These are phyloP conservation scores for Xiphophorus maculatus DNA, from an alignment of 2,113 vertebrate genomes.

Conservation along the genomic window DNA sequence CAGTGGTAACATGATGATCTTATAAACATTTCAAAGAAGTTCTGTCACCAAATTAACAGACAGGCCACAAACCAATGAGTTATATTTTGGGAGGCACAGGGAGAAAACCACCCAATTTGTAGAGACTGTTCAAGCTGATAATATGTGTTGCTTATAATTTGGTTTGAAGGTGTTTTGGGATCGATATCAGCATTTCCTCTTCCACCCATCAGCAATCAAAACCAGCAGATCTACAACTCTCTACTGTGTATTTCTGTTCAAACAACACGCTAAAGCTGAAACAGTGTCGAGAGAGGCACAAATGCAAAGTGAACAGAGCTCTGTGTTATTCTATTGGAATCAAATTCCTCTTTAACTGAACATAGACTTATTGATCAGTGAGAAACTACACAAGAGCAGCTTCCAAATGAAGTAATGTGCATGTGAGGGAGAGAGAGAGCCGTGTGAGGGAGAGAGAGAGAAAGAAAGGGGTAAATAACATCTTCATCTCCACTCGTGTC, in stretches of 20 bases:
- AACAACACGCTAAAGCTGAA: slow-evolving; percentile 45
- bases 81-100: slow-evolving; percentile 36
- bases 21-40: slow-evolving; percentile 85
- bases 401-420: slow-evolving; percentile 60
- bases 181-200: slow-evolving; percentile 33
- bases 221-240: slow-evolving; percentile 14
- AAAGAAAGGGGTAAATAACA: slow-evolving; percentile 68
- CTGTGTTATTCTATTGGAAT: slow-evolving; percentile 75
- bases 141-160: slow-evolving; percentile 23
- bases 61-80: slow-evolving; percentile 64
- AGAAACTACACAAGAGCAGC: slow-evolving; percentile 69
- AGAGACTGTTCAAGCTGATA: not conserved
- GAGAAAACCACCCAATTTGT: not conserved
- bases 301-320: slow-evolving; percentile 68
- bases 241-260: slow-evolving; percentile 27
- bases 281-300: slow-evolving; percentile 45
- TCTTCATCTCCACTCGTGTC: slow-evolving; percentile 66
- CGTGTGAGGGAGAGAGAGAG: slow-evolving; percentile 12
- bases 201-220: slow-evolving; percentile 8
- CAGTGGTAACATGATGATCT: slow-evolving; percentile 83
- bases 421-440: slow-evolving; percentile 9
- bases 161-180: slow-evolving; percentile 18
- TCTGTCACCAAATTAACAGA: slow-evolving; percentile 71
- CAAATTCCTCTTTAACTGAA: slow-evolving; percentile 79
- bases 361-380: slow-evolving; percentile 73